Base-by-base conservation (phyloP, 1,140 invertebrate genomes). In the Gryllus bimaculatus region DNA sequence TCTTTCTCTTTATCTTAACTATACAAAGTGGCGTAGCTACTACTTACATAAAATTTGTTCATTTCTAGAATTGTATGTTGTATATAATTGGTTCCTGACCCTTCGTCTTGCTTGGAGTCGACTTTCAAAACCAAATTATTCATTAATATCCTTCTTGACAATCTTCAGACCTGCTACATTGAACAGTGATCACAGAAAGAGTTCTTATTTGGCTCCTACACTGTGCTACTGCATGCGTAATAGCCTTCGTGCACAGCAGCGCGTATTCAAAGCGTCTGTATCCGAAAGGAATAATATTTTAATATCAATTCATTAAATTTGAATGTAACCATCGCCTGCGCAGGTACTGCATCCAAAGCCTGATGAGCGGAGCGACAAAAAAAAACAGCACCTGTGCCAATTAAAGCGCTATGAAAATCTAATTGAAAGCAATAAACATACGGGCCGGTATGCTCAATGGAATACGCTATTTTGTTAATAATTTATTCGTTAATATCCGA, bases 401-500 rank as follows among this genome's bases (percentile, higher is more conserved):
- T 66, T 66, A 66, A 66, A 66, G 54, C 10, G 54, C 54, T 13
- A 66, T 66, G 54, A 66, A 66, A 66, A 66, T 66, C 10, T 66
- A 66, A 66, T 66, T 66, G 18, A 66, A 66, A 66, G 10, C 54
- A 66, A 66, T 66, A 66, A 66, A 66, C 54, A 66, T 66, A 66
- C 54, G 54, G 26, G 26, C 7, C 54, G 54, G 54, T 7, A 66
- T 66, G 54, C 18, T 13, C 54, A 66, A 66, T 10, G 10, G 54
- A 66, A 66, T 13, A 66, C 54, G 54, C 54, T 66, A 66, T 66
- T 66, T 66, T 66, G 54, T 66, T 66, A 66, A 66, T 66, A 66
- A 66, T 66, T 66, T 66, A 66, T 66, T 66, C 54, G 54, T 66
- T 66, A 66, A 66, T 66, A 66, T 66, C 54, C 54, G 54, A 66